These are phyloP conservation scores for Acanthacorydalis orientalis DNA, from an alignment of 2,888 invertebrate genomes.

Conservation along the genomic window DNA sequence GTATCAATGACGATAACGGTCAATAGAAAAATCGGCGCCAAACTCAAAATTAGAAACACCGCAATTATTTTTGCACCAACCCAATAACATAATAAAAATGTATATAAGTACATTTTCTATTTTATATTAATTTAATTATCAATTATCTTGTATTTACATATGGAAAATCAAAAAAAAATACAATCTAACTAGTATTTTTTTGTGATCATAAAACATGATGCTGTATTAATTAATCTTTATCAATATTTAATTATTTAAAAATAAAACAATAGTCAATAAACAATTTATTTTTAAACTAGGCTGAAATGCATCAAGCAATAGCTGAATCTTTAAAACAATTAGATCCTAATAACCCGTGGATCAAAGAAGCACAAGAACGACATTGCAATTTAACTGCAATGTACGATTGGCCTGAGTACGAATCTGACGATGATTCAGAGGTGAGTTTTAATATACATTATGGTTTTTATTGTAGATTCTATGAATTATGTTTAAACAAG, in stretches of 20 bases:
- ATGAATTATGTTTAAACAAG: no score
- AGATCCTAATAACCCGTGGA: conserved; percentile 33
- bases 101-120: no score
- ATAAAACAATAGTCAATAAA: not conserved
- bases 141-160: no score
- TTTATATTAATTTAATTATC: not conserved
- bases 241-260: not conserved
- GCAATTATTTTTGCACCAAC: no score
- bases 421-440: conserved; percentile 32
- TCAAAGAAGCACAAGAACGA: conserved; percentile 31
- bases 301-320: not conserved
- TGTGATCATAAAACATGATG: no score
- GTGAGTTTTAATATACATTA: conserved; percentile 15
- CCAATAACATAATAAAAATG: no score
- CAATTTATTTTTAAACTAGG: not conserved
- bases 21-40: no score
- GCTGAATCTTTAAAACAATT: conserved; percentile 11
- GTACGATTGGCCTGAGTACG: conserved; percentile 44
- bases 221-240: not conserved
- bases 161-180: no score
- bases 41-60: no score
- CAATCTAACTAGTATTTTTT: no score
- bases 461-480: not conserved
- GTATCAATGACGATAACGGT: no score
- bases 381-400: conserved; percentile 32